Evolutionary conservation across 1,140 invertebrate genomes (phyloP), one percentile per base, ranked within the genome.

Genomic region (Papilio helenus): DNA sequence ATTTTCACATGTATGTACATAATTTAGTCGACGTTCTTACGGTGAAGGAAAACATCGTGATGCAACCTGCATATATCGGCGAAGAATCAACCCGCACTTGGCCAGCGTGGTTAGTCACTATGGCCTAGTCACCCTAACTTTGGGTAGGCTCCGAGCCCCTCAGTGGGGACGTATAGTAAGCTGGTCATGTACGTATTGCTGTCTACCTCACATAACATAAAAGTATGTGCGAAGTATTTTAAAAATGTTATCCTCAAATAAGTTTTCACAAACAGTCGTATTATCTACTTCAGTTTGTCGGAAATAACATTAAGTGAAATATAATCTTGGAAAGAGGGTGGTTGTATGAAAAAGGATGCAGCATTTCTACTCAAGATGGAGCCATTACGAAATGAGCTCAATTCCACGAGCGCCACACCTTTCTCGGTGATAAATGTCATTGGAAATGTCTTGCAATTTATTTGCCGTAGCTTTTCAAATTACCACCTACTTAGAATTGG

Each of bases 371-470:
- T 76, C 74, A 76, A 76, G 74, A 76, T 58, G 74, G 49, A 76
- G 74, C 74, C 74, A 55, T 76, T 76, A 76, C 46, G 51, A 58
- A 76, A 76, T 76, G 74, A 76, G 74, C 74, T 58, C 74, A 76
- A 76, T 76, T 76, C 74, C 74, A 76, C 74, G 39, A 76, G 74
- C 76, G 51, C 76, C 76, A 77, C 76, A 77, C 76, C 76, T 77
- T 77, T 61, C 76, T 77, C 55, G 76, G 76, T 77, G 76, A 77
- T 77, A 77, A 77, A 77, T 61, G 51, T 77, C 76, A 77, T 77
- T 77, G 76, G 65, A 61, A 77, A 77, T 77, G 76, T 77, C 76
- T 42, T 77, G 76, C 76, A 61, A 77, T 77, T 61, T 77, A 77
- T 77, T 61, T 77, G 76, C 76, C 76, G 76, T 77, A 58, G 74